A percentile compares a stretch with the other conserved stretches of the same genome.
Evolutionary conservation across 2,113 vertebrate genomes (phyloP).

Genomic region (Probosciger aterrimus): DNA sequence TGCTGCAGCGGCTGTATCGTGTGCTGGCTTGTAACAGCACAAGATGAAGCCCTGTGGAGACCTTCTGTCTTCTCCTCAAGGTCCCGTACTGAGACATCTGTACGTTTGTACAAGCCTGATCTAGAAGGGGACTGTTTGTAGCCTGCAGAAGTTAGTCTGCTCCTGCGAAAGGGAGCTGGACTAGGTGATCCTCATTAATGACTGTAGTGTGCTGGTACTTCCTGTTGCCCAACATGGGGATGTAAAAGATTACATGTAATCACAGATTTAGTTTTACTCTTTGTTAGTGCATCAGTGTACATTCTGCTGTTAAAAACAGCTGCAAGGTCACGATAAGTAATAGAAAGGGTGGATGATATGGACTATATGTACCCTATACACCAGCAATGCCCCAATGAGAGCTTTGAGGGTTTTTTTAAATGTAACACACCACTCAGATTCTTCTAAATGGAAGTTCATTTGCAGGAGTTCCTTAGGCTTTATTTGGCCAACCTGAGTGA

Average conservation of each 20-base stretch:
- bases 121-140: not conserved
- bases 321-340: not conserved
- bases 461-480: not conserved
- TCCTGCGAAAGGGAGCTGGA: not conserved
- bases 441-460: not conserved
- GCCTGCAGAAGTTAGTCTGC: not conserved
- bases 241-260: not conserved
- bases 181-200: rapidly evolving
- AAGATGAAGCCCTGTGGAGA: not conserved
- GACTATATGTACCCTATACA: rapidly evolving
- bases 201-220: not conserved
- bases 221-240: not conserved
- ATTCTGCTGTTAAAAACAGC: not conserved
- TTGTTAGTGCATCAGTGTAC: not conserved
- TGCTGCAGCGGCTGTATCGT: rapidly evolving
- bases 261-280: not conserved
- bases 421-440: not conserved
- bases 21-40: not conserved
- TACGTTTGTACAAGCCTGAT: not conserved
- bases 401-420: not conserved
- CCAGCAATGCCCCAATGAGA: not conserved
- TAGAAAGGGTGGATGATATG: not conserved
- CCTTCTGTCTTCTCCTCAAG: not conserved
- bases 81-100: not conserved
- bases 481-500: not conserved